Evolutionary conservation across 1,140 invertebrate species (phyloP).

Genomic region (Trichonephila clavata): DNA sequence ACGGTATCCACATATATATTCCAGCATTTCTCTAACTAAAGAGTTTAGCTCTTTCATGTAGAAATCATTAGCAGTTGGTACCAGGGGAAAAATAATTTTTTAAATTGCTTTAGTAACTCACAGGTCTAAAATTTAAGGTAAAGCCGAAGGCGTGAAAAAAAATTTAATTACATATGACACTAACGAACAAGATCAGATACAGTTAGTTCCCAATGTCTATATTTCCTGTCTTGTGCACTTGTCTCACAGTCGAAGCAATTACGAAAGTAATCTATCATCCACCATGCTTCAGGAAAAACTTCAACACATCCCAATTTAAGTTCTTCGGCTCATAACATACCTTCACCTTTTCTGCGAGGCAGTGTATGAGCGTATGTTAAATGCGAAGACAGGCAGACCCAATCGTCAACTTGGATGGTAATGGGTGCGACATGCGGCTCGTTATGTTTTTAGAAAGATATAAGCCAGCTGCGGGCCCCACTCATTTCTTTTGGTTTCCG

Average conservation of each 20-base stretch:
- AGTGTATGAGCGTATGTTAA: background rate
- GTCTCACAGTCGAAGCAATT: background rate
- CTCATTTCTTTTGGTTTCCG: constrained; percentile 25
- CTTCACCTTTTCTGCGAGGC: background rate
- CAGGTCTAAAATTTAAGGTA: too few species aligned
- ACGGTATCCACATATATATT: too few species aligned
- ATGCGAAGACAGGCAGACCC: constrained; percentile 18
- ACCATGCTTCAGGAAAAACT: background rate
- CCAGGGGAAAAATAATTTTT: too few species aligned
- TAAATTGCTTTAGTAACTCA: too few species aligned
- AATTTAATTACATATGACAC: too few species aligned
- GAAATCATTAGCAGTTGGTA: too few species aligned
- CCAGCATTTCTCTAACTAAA: too few species aligned
- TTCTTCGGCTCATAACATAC: background rate
- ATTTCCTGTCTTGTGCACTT: background rate
- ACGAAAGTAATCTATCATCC: background rate
- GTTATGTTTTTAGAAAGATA: constrained; percentile 46
- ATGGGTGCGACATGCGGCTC: constrained; percentile 48
- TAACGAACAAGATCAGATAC: too few species aligned
- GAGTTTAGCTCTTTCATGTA: too few species aligned
- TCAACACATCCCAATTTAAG: background rate
- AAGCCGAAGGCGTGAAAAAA: too few species aligned
- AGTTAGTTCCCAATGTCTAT: too few species aligned
- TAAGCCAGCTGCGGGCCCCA: constrained; percentile 58
- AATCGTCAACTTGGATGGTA: constrained; percentile 22